phyloP scores from a whole-genome alignment of 1,140 invertebrate genomes.

The Tetramorium parvispinum region DNA sequence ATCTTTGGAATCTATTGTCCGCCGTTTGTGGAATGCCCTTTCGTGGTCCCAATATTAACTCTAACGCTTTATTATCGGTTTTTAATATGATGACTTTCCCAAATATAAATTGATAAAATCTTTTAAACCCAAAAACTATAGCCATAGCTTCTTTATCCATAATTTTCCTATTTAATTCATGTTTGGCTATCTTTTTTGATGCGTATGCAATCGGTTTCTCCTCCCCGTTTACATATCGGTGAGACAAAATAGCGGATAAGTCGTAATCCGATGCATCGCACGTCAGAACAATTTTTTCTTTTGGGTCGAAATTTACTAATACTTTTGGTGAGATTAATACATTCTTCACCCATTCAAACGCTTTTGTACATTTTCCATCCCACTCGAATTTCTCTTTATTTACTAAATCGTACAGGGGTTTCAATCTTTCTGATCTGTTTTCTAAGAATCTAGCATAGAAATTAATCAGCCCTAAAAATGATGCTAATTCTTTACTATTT shows the following conservation, averaged over 20 bases:
- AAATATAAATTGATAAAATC: background rate
- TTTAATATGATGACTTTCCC: background rate
- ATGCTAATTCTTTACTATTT: no score
- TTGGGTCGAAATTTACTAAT: slow-evolving; percentile 69
- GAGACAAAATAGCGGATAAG: slow-evolving; percentile 48
- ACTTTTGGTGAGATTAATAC: slow-evolving; percentile 70
- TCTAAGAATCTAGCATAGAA: no score
- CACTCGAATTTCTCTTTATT: slow-evolving; percentile 34
- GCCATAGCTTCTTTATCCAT: slow-evolving; percentile 77
- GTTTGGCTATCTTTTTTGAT: slow-evolving; percentile 82
- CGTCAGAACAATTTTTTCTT: slow-evolving; percentile 59
- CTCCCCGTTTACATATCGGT: slow-evolving; percentile 37
- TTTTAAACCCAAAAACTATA: no score
- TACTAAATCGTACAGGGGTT: no score
- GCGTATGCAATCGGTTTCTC: slow-evolving; percentile 83
- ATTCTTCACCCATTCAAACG: slow-evolving; percentile 73
- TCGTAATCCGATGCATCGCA: slow-evolving; percentile 62
- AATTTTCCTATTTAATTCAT: slow-evolving; percentile 85
- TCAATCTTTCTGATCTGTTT: no score
- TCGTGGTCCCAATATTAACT: background rate
- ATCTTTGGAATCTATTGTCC: slow-evolving; percentile 69
- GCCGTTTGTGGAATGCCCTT: slow-evolving; percentile 64
- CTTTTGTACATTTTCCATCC: slow-evolving; percentile 65
- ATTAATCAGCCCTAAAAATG: no score
- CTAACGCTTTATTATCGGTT: no score